These are phyloP conservation scores for Drosophila yooni DNA, from an alignment of 2,888 invertebrate species.

Conservation along the genomic window DNA sequence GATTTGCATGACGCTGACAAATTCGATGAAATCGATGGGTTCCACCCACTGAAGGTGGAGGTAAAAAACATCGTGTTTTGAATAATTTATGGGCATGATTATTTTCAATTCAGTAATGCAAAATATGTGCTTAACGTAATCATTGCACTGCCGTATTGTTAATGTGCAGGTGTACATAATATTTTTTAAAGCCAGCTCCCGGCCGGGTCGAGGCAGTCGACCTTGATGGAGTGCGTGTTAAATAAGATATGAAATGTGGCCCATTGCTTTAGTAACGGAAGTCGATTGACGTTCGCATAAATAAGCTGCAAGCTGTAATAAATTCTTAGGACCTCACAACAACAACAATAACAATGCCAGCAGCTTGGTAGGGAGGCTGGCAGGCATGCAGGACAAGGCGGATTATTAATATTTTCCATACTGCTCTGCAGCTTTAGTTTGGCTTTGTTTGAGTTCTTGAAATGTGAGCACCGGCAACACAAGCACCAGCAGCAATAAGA, in stretches of 20 bases:
- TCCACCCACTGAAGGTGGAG: not conserved
- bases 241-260: slow-evolving; percentile 44
- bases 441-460: slow-evolving; percentile 71
- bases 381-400: slow-evolving; percentile 15
- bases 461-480: slow-evolving; percentile 51
- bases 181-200: slow-evolving; percentile 5
- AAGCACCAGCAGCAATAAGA: slow-evolving; percentile 10
- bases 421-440: slow-evolving; percentile 44
- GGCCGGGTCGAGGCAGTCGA: not conserved
- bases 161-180: slow-evolving; percentile 34
- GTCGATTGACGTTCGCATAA: slow-evolving; percentile 53
- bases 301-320: slow-evolving; percentile 61
- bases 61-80: slow-evolving; percentile 21
- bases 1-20: slow-evolving; percentile 53
- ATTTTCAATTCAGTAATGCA: slow-evolving; percentile 27
- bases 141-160: slow-evolving; percentile 52
- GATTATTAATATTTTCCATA: slow-evolving; percentile 78
- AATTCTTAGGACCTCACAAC: slow-evolving; percentile 43
- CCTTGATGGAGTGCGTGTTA: slow-evolving; percentile 25
- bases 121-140: slow-evolving; percentile 53
- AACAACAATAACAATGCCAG: slow-evolving; percentile 11
- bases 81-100: slow-evolving; percentile 51
- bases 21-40: slow-evolving; percentile 23
- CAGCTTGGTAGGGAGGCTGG: not conserved
- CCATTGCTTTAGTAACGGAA: slow-evolving; percentile 14